Percentiles rank a stretch among this genome's conserved stretches.
These are phyloP conservation scores for Drosophila histrio DNA, from an alignment of 2,888 invertebrate genomes.

Conservation along the genomic window DNA sequence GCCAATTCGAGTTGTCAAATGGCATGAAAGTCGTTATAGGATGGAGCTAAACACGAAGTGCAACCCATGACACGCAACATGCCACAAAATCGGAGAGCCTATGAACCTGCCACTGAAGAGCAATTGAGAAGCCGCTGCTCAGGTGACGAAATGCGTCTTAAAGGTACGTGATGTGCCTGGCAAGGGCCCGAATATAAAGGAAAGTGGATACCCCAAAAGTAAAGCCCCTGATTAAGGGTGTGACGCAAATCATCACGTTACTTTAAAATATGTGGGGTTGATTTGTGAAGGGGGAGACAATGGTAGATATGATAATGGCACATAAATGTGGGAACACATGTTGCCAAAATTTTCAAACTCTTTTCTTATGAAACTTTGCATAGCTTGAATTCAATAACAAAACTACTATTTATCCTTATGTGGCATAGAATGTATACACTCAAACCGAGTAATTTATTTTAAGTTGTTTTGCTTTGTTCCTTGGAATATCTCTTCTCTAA, in stretches of 20 bases:
- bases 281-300: not conserved
- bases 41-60: not conserved
- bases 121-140: slow-evolving; percentile 47
- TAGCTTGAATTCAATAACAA: slow-evolving; percentile 1
- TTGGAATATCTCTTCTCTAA: slow-evolving; percentile 68
- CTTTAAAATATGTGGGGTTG: not conserved
- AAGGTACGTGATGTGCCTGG: slow-evolving; percentile 69
- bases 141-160: slow-evolving; percentile 75
- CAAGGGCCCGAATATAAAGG: slow-evolving; percentile 47
- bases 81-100: slow-evolving; percentile 7
- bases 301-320: slow-evolving; percentile 44
- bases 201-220: slow-evolving; percentile 23
- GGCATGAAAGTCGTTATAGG: too few species aligned
- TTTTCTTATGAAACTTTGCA: slow-evolving; percentile 13
- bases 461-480: slow-evolving; percentile 31
- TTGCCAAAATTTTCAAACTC: slow-evolving; percentile 32
- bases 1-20: not conserved
- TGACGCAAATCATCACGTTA: not conserved
- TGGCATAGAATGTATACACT: not conserved
- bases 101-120: slow-evolving; percentile 29
- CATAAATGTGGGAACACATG: slow-evolving; percentile 70
- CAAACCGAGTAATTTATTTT: slow-evolving; percentile 43
- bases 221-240: slow-evolving; percentile 10
- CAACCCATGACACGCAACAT: not conserved
- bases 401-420: not conserved